Evolutionary conservation across 2,113 vertebrate genomes (phyloP).

Genomic region (Pomatostomus ruficeps): DNA sequence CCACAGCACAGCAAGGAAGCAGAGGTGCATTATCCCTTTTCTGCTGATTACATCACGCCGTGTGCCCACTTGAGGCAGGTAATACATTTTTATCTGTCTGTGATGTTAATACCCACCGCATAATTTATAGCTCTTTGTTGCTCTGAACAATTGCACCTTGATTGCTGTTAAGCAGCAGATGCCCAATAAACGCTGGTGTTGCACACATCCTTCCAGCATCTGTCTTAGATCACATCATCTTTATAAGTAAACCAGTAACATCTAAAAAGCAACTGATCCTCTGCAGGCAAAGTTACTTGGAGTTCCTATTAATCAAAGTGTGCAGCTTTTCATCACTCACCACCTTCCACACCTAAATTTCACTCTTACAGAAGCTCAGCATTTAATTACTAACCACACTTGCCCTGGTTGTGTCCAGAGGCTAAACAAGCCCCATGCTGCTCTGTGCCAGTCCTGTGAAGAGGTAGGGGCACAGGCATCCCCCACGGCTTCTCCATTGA

Average conservation of each 20-base stretch:
- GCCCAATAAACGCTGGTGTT: background rate
- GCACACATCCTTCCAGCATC: background rate
- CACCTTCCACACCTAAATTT: background rate
- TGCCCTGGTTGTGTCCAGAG: background rate
- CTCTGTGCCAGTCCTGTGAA: background rate
- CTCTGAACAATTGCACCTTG: slow-evolving; percentile 6
- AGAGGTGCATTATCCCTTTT: background rate
- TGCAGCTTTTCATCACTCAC: background rate
- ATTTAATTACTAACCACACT: background rate
- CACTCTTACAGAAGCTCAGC: background rate
- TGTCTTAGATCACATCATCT: background rate
- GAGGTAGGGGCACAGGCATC: background rate
- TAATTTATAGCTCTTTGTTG: slow-evolving; percentile 20
- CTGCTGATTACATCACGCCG: background rate
- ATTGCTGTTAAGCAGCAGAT: slow-evolving; percentile 14
- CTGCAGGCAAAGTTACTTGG: background rate
- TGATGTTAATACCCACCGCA: background rate
- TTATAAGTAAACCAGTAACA: background rate
- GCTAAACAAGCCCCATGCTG: background rate
- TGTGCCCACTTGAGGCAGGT: background rate
- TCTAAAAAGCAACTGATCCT: background rate
- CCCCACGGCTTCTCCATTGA: background rate
- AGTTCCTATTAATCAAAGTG: background rate
- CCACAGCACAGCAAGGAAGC: background rate
- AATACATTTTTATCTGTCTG: background rate